A percentile compares a stretch with the other conserved stretches of the same genome.
These are phyloP conservation scores for Sclerodermus sp. DNA, from an alignment of 2,888 invertebrate genomes.

Conservation along the genomic window DNA sequence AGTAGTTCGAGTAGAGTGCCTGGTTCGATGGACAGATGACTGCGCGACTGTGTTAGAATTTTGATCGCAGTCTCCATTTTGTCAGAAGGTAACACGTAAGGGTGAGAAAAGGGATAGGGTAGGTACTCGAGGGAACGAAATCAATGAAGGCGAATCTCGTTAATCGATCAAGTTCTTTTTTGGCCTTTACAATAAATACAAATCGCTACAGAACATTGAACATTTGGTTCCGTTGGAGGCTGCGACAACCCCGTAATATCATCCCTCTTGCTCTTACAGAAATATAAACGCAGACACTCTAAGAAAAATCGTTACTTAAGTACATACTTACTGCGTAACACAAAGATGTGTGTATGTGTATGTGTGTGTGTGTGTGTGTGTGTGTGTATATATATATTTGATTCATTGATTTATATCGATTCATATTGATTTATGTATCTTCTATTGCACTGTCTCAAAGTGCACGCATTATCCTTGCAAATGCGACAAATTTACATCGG, in stretches of 20 bases:
- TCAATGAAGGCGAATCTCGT: no score
- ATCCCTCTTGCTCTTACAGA: conserved; percentile 38
- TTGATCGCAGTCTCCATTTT: no score
- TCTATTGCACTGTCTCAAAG: conserved; percentile 12
- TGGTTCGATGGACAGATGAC: no score
- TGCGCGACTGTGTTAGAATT: no score
- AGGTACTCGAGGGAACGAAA: no score
- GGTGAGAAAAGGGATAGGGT: no score
- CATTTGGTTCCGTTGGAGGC: no score
- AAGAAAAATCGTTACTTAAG: conserved; percentile 26
- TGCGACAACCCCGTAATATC: no score
- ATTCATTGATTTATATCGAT: neutral
- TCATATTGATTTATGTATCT: neutral
- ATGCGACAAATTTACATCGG: conserved; percentile 20
- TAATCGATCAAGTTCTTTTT: no score
- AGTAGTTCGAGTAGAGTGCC: no score
- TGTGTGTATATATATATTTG: neutral
- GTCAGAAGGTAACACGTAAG: no score
- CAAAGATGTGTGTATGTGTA: conserved; percentile 18
- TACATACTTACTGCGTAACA: conserved; percentile 27
- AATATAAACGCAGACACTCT: conserved; percentile 42
- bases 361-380: neutral
- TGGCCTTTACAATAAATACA: conserved; percentile 23
- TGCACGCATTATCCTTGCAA: conserved; percentile 8
- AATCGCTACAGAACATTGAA: conserved; percentile 51